These are phyloP conservation scores for Habropoda laboriosa DNA, from an alignment of 1,140 invertebrate species.

Conservation along the genomic window DNA sequence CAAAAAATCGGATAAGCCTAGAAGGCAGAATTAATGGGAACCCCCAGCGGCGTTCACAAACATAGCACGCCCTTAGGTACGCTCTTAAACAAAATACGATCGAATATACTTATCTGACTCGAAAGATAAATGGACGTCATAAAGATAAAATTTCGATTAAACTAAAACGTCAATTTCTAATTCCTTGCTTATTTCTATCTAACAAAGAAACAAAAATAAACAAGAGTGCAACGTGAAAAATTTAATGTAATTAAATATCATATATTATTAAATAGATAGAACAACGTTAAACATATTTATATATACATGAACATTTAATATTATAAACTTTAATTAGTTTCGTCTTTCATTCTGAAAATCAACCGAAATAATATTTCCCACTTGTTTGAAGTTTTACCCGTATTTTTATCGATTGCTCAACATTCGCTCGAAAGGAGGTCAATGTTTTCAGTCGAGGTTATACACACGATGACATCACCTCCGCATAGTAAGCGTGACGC, in stretches of 20 bases:
- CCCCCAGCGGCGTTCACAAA: neutral
- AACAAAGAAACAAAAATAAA: too few species aligned
- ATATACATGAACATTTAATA: neutral
- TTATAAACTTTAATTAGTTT: too few species aligned
- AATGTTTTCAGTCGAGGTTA: constrained; percentile 75
- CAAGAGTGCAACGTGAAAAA: too few species aligned
- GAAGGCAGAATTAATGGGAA: neutral
- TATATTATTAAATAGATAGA: neutral
- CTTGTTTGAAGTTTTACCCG: constrained; percentile 21
- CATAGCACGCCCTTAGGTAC: neutral
- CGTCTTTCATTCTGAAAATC: neutral
- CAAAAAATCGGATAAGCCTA: neutral
- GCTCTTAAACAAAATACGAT: neutral
- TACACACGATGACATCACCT: constrained; percentile 74
- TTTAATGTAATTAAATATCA: too few species aligned
- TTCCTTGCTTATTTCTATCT: too few species aligned
- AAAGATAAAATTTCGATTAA: neutral
- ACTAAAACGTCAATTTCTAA: neutral
- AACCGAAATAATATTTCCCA: constrained; percentile 15
- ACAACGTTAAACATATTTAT: neutral
- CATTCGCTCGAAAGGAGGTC: constrained; percentile 57
- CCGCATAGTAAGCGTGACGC: constrained; percentile 74
- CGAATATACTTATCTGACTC: neutral
- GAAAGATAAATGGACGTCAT: neutral
- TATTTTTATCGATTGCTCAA: constrained; percentile 54